Conservation (phyloP, 2,113 vertebrate genomes). For the Pholis gunnellus region DNA sequence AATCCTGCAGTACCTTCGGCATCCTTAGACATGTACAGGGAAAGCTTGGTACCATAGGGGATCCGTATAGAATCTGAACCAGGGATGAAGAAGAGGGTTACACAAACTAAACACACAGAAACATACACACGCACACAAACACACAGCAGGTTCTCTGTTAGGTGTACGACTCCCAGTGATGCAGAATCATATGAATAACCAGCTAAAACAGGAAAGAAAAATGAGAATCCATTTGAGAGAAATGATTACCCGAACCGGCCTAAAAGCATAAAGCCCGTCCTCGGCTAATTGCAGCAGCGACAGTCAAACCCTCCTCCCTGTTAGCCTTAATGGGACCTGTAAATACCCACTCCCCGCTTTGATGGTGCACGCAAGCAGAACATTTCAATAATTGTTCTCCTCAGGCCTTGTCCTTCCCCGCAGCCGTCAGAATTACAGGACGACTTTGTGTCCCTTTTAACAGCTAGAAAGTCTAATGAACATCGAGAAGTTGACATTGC, state of each 20-base stretch:
- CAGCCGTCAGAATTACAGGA: slow-evolving; percentile 12
- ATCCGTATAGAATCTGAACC: slow-evolving; percentile 90
- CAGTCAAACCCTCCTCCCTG: slow-evolving; percentile 47
- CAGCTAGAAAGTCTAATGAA: slow-evolving; percentile 18
- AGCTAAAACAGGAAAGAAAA: slow-evolving; percentile 49
- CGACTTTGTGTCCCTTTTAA: slow-evolving; percentile 11
- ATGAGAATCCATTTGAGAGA: slow-evolving; percentile 43
- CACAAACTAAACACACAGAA: slow-evolving; percentile 65
- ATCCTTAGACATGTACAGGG: slow-evolving; percentile 89
- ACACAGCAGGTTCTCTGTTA: slow-evolving; percentile 43
- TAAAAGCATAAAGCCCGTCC: slow-evolving; percentile 52
- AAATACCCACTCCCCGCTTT: slow-evolving; percentile 50
- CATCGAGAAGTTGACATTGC: slow-evolving; percentile 1
- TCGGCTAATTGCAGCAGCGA: slow-evolving; percentile 57
- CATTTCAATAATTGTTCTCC: slow-evolving; percentile 44
- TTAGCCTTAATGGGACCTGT: slow-evolving; percentile 67
- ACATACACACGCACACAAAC: slow-evolving; percentile 43
- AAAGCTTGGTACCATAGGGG: slow-evolving; percentile 88
- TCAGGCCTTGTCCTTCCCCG: slow-evolving; percentile 3
- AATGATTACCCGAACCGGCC: slow-evolving; percentile 45
- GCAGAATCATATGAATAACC: slow-evolving; percentile 37
- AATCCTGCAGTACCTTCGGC: slow-evolving; percentile 85
- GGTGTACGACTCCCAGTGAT: slow-evolving; percentile 2
- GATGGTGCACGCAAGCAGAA: slow-evolving; percentile 22
- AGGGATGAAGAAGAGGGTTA: slow-evolving; percentile 84